Conservation (phyloP, 1,140 invertebrate genomes). For the Thalassaphorura encarpata region DNA sequence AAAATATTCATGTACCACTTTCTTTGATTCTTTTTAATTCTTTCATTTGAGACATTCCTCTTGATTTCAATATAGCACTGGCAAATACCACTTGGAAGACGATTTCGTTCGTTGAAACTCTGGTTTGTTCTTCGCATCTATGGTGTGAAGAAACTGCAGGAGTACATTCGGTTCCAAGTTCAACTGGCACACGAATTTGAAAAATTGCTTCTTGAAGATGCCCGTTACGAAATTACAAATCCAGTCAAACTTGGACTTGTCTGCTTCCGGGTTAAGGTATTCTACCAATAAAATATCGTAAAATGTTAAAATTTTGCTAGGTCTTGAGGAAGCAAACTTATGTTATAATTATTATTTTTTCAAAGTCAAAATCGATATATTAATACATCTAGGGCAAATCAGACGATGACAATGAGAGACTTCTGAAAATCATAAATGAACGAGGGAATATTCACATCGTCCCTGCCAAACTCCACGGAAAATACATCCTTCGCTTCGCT, state of each 20-base stretch:
- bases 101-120: constrained; percentile 88
- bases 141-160: constrained; percentile 76
- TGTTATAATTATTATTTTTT: no score
- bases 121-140: constrained; percentile 94
- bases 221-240: constrained; percentile 73
- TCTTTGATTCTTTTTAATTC: constrained; percentile 10
- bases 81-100: constrained; percentile 91
- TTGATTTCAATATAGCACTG: constrained; percentile 57
- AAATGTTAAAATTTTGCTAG: neutral
- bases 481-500: constrained; percentile 80
- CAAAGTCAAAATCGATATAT: no score
- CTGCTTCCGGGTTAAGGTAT: constrained; percentile 82
- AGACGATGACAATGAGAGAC: constrained; percentile 55
- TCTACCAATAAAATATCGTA: neutral
- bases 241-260: constrained; percentile 84
- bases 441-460: constrained; percentile 89
- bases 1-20: constrained; percentile 27
- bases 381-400: neutral
- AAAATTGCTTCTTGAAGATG: constrained; percentile 51
- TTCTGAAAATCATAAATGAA: constrained; percentile 79
- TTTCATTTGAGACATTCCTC: constrained; percentile 39
- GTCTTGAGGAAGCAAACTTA: no score
- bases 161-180: constrained; percentile 71
- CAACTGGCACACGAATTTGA: constrained; percentile 75
- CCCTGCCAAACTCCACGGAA: constrained; percentile 72